Evolutionary conservation across 1,140 invertebrate genomes (phyloP).

Genomic region (Scaptodrosophila lebanonensis): DNA sequence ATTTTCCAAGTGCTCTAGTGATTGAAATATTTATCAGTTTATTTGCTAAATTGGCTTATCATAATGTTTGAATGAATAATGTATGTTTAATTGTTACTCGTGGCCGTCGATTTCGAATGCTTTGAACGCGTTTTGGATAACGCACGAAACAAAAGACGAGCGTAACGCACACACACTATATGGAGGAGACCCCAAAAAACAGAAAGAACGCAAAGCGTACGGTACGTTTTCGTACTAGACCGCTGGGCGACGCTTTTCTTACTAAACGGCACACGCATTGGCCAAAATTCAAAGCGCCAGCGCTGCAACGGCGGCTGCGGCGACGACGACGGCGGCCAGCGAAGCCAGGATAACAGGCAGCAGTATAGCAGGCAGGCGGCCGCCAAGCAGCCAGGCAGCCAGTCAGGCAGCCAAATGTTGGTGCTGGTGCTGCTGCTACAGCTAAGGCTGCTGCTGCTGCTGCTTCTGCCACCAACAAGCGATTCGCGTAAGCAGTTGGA

Average conservation of each 20-base stretch:
- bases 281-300: constrained; percentile 58
- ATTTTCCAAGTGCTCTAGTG: too few relatives aligned
- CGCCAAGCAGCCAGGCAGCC: constrained; percentile 31
- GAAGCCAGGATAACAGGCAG: too few relatives aligned
- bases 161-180: constrained; percentile 56
- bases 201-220: constrained; percentile 68
- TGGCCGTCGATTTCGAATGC: background rate
- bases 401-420: constrained; percentile 27
- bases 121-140: constrained; percentile 33
- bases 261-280: constrained; percentile 76
- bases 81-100: too few relatives aligned
- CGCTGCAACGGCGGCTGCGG: constrained; percentile 34
- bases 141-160: constrained; percentile 60
- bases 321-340: constrained; percentile 45
- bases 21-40: too few relatives aligned
- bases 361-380: too few relatives aligned
- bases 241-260: constrained; percentile 78
- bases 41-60: too few relatives aligned
- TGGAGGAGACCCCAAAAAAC: constrained; percentile 27
- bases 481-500: constrained; percentile 37
- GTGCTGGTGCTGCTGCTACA: constrained; percentile 19
- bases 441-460: constrained; percentile 14
- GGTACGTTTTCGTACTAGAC: constrained; percentile 75
- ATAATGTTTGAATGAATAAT: too few relatives aligned
- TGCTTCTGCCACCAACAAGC: constrained; percentile 31